Conservation (phyloP, 2,888 invertebrate genomes). For the Biston betularia region DNA sequence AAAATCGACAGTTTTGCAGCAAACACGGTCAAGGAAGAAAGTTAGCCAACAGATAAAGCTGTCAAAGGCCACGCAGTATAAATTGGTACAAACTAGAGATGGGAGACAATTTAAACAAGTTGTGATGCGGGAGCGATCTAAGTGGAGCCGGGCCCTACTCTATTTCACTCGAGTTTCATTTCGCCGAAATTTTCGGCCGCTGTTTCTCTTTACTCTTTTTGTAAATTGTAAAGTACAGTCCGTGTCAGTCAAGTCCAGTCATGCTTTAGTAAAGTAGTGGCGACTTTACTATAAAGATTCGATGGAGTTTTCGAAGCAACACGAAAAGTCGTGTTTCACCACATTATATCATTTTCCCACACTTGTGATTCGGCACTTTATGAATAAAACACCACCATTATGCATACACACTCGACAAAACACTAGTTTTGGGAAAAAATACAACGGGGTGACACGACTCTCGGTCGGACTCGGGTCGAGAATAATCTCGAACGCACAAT, state of each 20-base stretch:
- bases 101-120: slow-evolving; percentile 12
- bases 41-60: slow-evolving; percentile 23
- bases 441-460: too few relatives aligned
- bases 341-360: too few relatives aligned
- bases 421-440: too few relatives aligned
- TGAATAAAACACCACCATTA: too few relatives aligned
- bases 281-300: too few relatives aligned
- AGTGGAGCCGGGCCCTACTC: neutral
- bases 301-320: too few relatives aligned
- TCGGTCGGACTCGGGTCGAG: too few relatives aligned
- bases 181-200: neutral
- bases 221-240: neutral
- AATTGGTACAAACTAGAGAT: slow-evolving; percentile 33
- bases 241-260: too few relatives aligned
- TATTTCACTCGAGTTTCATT: neutral
- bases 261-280: too few relatives aligned
- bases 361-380: too few relatives aligned
- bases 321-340: too few relatives aligned
- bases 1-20: slow-evolving; percentile 23
- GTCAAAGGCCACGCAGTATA: slow-evolving; percentile 18
- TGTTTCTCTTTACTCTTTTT: neutral
- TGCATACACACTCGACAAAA: too few relatives aligned
- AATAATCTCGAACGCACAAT: neutral
- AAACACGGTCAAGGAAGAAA: slow-evolving; percentile 26
- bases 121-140: slow-evolving; percentile 3